phyloP scores from a whole-genome alignment of 2,888 invertebrate genomes.

The Acanthosoma haemorrhoidale region DNA sequence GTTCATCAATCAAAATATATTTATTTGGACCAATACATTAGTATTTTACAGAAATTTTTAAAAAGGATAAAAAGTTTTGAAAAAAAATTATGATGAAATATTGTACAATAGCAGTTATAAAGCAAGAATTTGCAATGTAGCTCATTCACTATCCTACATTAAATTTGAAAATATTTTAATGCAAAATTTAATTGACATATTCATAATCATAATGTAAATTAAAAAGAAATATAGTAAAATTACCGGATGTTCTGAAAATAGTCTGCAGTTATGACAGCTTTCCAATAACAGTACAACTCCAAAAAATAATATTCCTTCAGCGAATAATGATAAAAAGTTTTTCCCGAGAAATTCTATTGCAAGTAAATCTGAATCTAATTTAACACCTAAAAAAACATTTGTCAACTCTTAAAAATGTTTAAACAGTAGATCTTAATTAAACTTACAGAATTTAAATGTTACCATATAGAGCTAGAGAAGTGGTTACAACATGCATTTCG shows the following conservation, averaged over 20 bases:
- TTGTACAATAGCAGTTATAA: too few relatives aligned
- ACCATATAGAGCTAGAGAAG: slow-evolving; percentile 31
- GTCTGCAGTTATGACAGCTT: slow-evolving; percentile 46
- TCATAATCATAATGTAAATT: too few relatives aligned
- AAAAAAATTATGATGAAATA: too few relatives aligned
- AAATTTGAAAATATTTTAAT: too few relatives aligned
- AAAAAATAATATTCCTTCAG: slow-evolving; percentile 53
- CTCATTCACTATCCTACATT: too few relatives aligned
- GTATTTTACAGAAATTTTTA: too few relatives aligned
- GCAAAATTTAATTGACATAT: too few relatives aligned
- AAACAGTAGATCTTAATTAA: background rate
- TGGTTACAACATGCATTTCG: slow-evolving; percentile 42
- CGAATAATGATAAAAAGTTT: slow-evolving; percentile 59
- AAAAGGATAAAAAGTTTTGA: too few relatives aligned
- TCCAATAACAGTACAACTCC: slow-evolving; percentile 34
- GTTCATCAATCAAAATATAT: too few relatives aligned
- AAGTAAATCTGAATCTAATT: slow-evolving; percentile 40
- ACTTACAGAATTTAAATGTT: background rate
- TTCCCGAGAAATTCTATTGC: slow-evolving; percentile 60
- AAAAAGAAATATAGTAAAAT: too few relatives aligned
- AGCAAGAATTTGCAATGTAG: too few relatives aligned
- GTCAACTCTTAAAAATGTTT: background rate
- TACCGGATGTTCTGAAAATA: slow-evolving; percentile 35
- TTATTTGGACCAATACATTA: too few relatives aligned
- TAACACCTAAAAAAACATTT: slow-evolving; percentile 25